Evolutionary conservation across 2,797 vertebrate genomes (phyloP), one percentile per base, ranked within the genome.

Genomic region (Scyliorhinus canicula): DNA sequence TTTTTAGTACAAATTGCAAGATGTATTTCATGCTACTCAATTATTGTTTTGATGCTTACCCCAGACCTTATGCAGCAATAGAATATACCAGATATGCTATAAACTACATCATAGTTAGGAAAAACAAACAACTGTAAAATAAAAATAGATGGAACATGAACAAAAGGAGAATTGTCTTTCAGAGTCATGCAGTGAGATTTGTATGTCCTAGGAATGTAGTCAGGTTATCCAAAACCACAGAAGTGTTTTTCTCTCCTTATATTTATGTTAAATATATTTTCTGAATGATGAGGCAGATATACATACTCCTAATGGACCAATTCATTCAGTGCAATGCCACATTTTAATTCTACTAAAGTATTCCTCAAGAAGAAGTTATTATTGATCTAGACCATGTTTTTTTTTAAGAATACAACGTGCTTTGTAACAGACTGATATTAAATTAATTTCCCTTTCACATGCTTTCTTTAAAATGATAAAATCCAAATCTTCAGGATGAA

Each of bases 401-500:
- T 57, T 55, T n/a, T n/a, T n/a, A n/a, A 6, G 55, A 60, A 88
- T 60, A 31, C 31, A 93, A n/a, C 90, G 1, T 69, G 63, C 91
- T 93, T 44, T 50, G 69, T 93, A 67, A 69, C 19, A 57, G 44
- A 44, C 44, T 44, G 35, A 65, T 69, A 44, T 57, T 93, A 47
- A 67, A 50, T 28, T 67, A 60, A 44, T 21, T 67, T 67, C 47
- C 21, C 65, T 93, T 69, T 69, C 69, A 63, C 35, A 50, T 44
- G 63, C 91, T 57, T 60, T n/a, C 31, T 93, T 93, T 93, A 69
- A 57, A 93, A 93, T 67, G 55, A 88, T 57, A 93, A 93, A 67
- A 65, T 16, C 8, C 21, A 93, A 69, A 44, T 69, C 60, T 47
- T 93, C 24, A 57, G 86, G 57, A 12, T 67, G 60, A 88, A 88